Base-by-base conservation (phyloP, 2,113 vertebrate genomes). In the Pangasianodon hypophthalmus region DNA sequence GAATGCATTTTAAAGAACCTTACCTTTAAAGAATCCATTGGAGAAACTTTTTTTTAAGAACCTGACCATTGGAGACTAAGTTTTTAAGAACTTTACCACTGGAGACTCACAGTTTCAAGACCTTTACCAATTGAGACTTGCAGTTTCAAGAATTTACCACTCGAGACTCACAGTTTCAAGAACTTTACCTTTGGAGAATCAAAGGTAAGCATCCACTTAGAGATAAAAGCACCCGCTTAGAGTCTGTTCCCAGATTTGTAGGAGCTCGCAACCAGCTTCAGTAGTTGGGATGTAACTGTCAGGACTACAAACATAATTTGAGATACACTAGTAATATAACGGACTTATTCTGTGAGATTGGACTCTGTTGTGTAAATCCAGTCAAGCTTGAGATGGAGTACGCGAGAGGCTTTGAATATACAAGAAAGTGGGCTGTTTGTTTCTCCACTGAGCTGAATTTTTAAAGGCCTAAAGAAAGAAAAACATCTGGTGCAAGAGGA, bases 401-500 rank as follows among this genome's bases (percentile, higher is more conserved):
- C 18, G 1, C 52, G 7, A 83, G 81, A 58, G 32, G 52, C 52
- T 83, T 83, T 13, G 52, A 83, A 58, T 58, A 24, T 24, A 83
- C 81, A 56, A 83, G 18, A 24, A 56, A 24, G 4, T 0, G n/a
- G 52, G 8, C 52, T 83, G 52, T 83, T 58, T 58, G 52, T 58
- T 83, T 83, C 54, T 83, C 81, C 54, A 83, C 81, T 13, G 54
- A 83, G 54, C 81, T 60, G 81, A 83, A 83, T 37, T 81, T 54
- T 81, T 81, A 54, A 82, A 37, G 44, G 14, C 29, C 18, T 37
- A 79, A 60, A 44, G 48, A 41, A 71, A 71, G 21, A 69, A 86
- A 88, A 75, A 77, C 32, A 88, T 58, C 48, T 90, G 86, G 82
- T 73, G 54, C 60, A 48, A 37, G 50, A 73, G 81, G 79, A 87